These are phyloP conservation scores for Cantharis flavilabris DNA, from an alignment of 2,888 invertebrate species.

Conservation along the genomic window DNA sequence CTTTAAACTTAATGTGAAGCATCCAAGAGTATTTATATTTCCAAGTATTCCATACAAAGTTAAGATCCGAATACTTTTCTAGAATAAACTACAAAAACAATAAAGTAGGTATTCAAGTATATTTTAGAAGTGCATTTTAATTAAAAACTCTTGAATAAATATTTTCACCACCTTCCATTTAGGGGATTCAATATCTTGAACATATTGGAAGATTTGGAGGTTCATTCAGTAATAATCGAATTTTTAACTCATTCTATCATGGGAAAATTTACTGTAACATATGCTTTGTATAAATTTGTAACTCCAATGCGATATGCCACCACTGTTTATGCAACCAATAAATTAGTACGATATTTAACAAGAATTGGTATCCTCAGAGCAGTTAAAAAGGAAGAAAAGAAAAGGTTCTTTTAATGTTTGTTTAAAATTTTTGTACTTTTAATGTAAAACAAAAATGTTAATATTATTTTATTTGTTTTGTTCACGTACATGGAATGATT, in stretches of 20 bases:
- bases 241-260: neutral
- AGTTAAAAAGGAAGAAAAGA: neutral
- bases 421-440: neutral
- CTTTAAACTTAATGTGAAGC: neutral
- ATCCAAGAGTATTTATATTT: too few species aligned
- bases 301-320: constrained; percentile 12
- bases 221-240: neutral
- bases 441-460: neutral
- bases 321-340: neutral
- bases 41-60: neutral
- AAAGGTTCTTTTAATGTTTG: neutral
- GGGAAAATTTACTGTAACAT: constrained; percentile 7
- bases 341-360: neutral
- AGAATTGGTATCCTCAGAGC: neutral
- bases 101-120: neutral
- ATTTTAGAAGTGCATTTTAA: neutral
- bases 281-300: constrained; percentile 11
- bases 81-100: neutral
- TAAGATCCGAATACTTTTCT: neutral
- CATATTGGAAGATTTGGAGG: neutral
- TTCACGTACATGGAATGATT: constrained; percentile 17
- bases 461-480: neutral
- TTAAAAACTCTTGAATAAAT: neutral
- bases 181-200: neutral
- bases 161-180: neutral